phyloP scores from a whole-genome alignment of 2,797 vertebrate genomes.

The Phoxinus dragarum region DNA sequence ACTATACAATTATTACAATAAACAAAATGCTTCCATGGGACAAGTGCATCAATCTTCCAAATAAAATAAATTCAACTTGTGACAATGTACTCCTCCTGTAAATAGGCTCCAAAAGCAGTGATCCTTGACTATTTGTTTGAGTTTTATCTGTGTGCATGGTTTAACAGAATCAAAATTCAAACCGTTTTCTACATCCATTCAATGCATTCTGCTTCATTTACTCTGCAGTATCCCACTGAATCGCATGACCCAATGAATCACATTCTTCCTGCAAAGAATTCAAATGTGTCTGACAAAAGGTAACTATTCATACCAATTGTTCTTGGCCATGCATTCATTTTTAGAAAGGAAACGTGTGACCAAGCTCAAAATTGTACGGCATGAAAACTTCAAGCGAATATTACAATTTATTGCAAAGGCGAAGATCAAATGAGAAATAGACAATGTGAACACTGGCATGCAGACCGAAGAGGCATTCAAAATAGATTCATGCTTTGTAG shows the following conservation, averaged over 20 bases:
- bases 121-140: background rate
- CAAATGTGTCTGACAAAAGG: background rate
- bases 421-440: slow-evolving; percentile 43
- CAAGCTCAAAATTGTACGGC: background rate
- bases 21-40: background rate
- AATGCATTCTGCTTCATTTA: slow-evolving; percentile 8
- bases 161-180: slow-evolving; percentile 11
- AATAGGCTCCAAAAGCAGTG: background rate
- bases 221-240: background rate
- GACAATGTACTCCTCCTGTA: background rate
- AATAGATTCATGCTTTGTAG: slow-evolving; percentile 39
- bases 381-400: slow-evolving; percentile 4
- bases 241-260: background rate
- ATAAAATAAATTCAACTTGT: background rate
- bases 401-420: slow-evolving; percentile 14
- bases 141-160: background rate
- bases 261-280: background rate
- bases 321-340: background rate
- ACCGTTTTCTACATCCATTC: background rate
- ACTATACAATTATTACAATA: background rate
- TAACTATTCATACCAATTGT: background rate
- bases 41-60: background rate
- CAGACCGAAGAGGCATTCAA: slow-evolving; percentile 17
- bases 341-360: background rate
- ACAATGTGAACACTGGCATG: background rate